Base-by-base conservation (phyloP, 2,113 vertebrate species). In the Donacobius atricapilla region DNA sequence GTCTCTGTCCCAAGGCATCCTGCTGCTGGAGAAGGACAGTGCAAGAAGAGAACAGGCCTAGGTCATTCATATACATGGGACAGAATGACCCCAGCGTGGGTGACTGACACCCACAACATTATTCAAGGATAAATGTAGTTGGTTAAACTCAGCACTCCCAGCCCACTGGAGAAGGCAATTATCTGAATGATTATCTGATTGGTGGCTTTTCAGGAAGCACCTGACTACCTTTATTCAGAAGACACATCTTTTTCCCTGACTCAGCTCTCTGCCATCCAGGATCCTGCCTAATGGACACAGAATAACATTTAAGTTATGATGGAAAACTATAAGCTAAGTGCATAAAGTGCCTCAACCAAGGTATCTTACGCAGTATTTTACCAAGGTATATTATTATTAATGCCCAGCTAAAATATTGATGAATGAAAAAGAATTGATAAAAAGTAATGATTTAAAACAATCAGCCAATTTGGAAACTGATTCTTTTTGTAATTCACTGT, bases 51-150 rank as follows among this genome's bases (percentile, higher is more conserved):
- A 79, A 51, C 24, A 68, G 48, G 11, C 40, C 44, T 16, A 30
- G 6, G 56, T 54, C 33, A 27, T 10, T 37, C 12, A 81, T 1
- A 0, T 40, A 45, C 3, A 1, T 11, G 31, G 28, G 33, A 47
- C 42, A 82, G 51, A 94, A 70, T 14, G 3, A 84, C 13, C 6
- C 17, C 58, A 77, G 23, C 16, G n/a, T 35, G 33, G 7, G 7
- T 13, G 31, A 51, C 1, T 6, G 1, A 92, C 28, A 81, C 3
- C 30, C 1, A 0, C 0, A 3, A 68, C 37, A 78, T 51, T 45
- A 75, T 69, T 78, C 54, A 57, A 48, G 39, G 27, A 27, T 60
- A 68, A 89, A 71, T 58, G 30, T 11, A 39, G 33, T 3, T 47
- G 24, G 28, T 40, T 27, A 25, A 14, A 27, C 42, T 57, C 58